Evolutionary conservation across 2,888 invertebrate genomes (phyloP), one percentile per base, ranked within the genome.

Genomic region (Apamea sordens): DNA sequence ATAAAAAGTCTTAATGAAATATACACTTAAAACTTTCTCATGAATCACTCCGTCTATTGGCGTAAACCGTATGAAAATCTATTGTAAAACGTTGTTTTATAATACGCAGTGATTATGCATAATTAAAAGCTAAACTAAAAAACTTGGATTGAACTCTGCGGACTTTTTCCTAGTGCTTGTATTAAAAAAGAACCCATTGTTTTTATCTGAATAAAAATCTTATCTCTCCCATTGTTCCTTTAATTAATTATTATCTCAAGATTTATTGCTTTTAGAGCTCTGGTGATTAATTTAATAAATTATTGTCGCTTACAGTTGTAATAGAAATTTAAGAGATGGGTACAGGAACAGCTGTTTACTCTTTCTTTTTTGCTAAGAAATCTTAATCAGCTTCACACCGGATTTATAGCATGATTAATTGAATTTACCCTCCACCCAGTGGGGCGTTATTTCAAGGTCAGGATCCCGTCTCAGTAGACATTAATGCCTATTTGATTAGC

Each of bases 221-320:
- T 82, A 79, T 82, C 79, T 73, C 75, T 7, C 28, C 73, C 77
- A 80, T 88, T 89, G 88, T 80, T 15, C 41, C 79, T 75, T 73
- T 86, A 89, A 89, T 84, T 89, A 87, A 86, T 87, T 77, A 78
- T 87, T 82, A 82, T 89, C 86, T 80, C 78, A 76, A 82, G 82
- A 82, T 70, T 79, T 81, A 77, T 79, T 75, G 64, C 56, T 79
- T 87, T 72, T 73, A 56, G 41, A 50, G 18, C 13, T 64, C 28
- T 36, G 10, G 44, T 74, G 47, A 73, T 73, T 76, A 70, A 67
- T 61, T 59, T 73, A 36, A 56, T 80, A 71, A 83, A 69, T 76
- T 24, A 53, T 36, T 61, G 28, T 73, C 24, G n/a, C 32, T 64
- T 41, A 73, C 68, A 36, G 68, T 59, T 81, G 53, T 70, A 24